phyloP scores from a whole-genome alignment of 2,113 vertebrate species.

The Heloderma charlesbogerti region DNA sequence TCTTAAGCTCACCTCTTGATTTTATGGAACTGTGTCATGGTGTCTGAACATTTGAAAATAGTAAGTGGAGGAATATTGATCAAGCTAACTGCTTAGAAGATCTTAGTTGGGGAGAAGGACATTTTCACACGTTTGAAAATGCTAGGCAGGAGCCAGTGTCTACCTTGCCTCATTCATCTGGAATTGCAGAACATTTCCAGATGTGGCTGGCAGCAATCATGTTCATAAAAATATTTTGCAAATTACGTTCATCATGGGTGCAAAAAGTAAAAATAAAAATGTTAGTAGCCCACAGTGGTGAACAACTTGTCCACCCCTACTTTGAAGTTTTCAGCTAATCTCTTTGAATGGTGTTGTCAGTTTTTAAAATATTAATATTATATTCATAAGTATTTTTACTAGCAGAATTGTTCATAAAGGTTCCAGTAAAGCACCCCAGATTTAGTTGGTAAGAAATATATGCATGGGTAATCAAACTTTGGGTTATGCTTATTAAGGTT shows the following conservation, averaged over 20 bases:
- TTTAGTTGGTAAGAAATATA: background rate
- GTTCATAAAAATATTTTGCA: constrained; percentile 1
- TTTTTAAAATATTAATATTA: accelerated
- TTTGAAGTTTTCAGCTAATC: accelerated
- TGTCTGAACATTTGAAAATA: background rate
- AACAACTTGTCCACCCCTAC: background rate
- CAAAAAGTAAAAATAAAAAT: background rate
- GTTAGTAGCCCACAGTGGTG: background rate
- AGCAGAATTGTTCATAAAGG: background rate
- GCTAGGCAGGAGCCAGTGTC: no score
- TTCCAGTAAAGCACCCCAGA: background rate
- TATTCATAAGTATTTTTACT: background rate
- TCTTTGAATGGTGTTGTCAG: background rate
- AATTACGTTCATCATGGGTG: background rate
- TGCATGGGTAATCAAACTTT: background rate
- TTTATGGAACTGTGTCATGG: background rate
- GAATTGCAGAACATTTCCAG: background rate
- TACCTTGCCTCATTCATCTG: background rate
- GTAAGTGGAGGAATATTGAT: background rate
- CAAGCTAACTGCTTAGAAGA: background rate
- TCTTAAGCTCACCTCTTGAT: background rate
- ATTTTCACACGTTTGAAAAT: background rate
- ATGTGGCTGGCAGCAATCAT: background rate
- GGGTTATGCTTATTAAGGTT: constrained; percentile 13
- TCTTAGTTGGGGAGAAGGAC: background rate